phyloP scores from a whole-genome alignment of 2,888 invertebrate species.

The Erannis defoliaria region DNA sequence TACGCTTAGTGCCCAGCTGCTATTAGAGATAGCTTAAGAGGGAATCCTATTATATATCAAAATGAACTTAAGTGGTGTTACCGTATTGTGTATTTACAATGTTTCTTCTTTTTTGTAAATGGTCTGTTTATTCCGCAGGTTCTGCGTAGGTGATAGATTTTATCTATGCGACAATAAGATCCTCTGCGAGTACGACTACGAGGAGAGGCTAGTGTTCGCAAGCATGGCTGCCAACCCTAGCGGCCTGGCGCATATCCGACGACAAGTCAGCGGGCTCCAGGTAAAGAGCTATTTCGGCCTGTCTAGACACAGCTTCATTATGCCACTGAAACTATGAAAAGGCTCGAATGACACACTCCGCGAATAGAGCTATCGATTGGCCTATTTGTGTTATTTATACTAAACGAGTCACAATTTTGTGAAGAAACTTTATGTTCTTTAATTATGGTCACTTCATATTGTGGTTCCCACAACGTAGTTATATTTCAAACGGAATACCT shows the following conservation, averaged over 20 bases:
- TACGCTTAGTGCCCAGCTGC: no score
- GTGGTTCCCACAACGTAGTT: conserved; percentile 40
- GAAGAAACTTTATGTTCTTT: conserved; percentile 12
- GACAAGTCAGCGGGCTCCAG: conserved; percentile 92
- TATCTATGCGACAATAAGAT: conserved; percentile 98
- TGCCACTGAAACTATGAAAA: conserved; percentile 8
- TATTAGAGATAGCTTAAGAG: no score
- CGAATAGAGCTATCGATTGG: conserved; percentile 55
- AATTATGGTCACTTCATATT: conserved; percentile 34
- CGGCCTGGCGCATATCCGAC: conserved; percentile 94
- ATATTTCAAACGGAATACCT: conserved; percentile 14
- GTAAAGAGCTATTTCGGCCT: conserved; percentile 56
- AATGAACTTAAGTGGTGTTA: no score
- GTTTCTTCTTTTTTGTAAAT: not conserved
- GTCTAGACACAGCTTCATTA: conserved; percentile 49
- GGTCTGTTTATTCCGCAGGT: conserved; percentile 86
- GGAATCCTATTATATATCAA: no score
- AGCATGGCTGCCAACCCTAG: conserved; percentile 95
- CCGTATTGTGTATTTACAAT: no score
- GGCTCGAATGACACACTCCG: conserved; percentile 25
- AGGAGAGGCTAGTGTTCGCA: conserved; percentile 95
- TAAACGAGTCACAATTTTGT: not conserved
- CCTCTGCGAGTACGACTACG: conserved; percentile 97
- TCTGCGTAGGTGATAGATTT: conserved; percentile 97
- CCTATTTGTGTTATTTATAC: conserved; percentile 48